Evolutionary conservation across 2,888 invertebrate species (phyloP), one percentile per base, ranked within the genome.

Genomic region (Cheilosia vernalis): DNA sequence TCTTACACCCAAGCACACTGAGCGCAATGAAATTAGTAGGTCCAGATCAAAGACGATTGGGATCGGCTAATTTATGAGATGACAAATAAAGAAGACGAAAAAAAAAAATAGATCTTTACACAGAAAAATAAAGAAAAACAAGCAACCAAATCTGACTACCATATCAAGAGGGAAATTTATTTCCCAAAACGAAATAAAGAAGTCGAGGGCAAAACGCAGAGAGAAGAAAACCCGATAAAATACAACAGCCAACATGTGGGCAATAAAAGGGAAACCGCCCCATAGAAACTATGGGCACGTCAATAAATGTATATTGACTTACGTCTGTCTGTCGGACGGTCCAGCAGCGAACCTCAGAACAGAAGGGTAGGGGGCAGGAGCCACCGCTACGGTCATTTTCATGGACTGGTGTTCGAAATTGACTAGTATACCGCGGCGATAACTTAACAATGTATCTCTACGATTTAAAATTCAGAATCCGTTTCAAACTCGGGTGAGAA

Each of bases 131-230:
- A 85, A 85, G 77, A 85, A 85, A 81, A 85, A 81, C 85, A 85
- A 85, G 81, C 85, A 80, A 81, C 85, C 80, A 81, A 85, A 85
- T 85, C 85, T 81, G 85, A 85, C 85, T 85, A 85, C 85, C 85
- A 85, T 85, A 85, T 81, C 85, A 77, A 85, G 81, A 67, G 61
- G 81, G 51, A 81, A 85, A 85, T 85, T 85, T 85, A 85, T 85
- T 72, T 81, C 76, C 85, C 85, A 85, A 85, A 72, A 85, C 80
- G 85, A 85, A 85, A 81, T 77, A 66, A 67, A 76, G 79, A 74
- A 80, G 72, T 66, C 42, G 72, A 60, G 44, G 56, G 56, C 49
- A 69, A 67, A 74, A 30, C 56, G 47, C 58, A 60, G n/a, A 33
- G 21, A 44, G 19, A 44, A 49, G 55, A 67, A 58, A 55, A 64